Evolutionary conservation across 1,140 invertebrate genomes (phyloP), one percentile per base, ranked within the genome.

Genomic region (Parasteatoda tepidariorum): DNA sequence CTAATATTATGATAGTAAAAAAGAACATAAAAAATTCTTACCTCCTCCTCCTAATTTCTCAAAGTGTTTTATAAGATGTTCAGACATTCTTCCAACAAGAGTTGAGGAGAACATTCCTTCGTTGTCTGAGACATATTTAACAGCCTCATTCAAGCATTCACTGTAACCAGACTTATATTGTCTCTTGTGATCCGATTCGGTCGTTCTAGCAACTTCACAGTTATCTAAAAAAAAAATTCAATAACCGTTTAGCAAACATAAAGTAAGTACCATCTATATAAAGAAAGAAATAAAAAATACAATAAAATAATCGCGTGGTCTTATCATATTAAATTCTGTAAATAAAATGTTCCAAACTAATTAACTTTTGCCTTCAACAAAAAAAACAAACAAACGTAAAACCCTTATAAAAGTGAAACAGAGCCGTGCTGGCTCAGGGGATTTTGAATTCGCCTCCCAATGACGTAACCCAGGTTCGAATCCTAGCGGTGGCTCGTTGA

Each of bases 141-240:
- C 93, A 0, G 94, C 93, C 88, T 98, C 96, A 55, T 93, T 94
- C 84, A 97, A 91, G 85, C 96, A 97, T 88, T 97, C 96, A 88
- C 96, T 94, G 89, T 94, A 98, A 2, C 96, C 96, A 6, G 92
- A 86, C 62, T 92, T 92, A 86, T 94, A 96, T 70, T 93, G 91
- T 57, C 93, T 92, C 13, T 84, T 81, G 84, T 86, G 86, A 26
- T 85, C 83, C 41, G 70, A 64, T 61, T 87, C 87, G 6, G 84
- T 73, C 13, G 68, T 41, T 68, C 85, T 82, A 1, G 84, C 84
- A 6, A 86, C 84, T 66, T 86, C 85, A 28, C 85, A 86, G 18
- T 64, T 85, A 3, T 61, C 85, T 86, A 22, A 13, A 68, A 79
- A 64, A 13, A 59, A 30, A 26, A 71, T 59, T 7, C 4, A 22